A percentile compares a stretch with the other conserved stretches of the same genome.
These are phyloP conservation scores for Philypnodon macrostomus DNA, from an alignment of 2,797 vertebrate genomes.

Conservation along the genomic window DNA sequence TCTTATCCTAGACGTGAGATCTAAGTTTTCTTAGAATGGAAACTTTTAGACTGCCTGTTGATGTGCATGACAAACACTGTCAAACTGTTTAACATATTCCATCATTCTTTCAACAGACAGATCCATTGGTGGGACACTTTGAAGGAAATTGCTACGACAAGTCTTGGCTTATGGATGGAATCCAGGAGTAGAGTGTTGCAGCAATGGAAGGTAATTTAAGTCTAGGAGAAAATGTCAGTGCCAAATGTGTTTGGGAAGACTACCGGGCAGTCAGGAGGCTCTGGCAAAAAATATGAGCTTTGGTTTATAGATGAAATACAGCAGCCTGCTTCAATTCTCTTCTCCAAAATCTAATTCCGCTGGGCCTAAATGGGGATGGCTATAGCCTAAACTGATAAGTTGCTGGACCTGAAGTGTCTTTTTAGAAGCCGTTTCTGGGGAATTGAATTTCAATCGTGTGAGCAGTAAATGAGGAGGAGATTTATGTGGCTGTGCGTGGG, in stretches of 20 bases:
- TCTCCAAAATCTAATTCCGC: constrained; percentile 58
- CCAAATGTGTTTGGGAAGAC: constrained; percentile 29
- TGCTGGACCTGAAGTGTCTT: constrained; percentile 56
- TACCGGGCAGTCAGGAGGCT: constrained; percentile 23
- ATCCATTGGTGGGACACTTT: constrained; percentile 49
- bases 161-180: constrained; percentile 40
- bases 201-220: constrained; percentile 40
- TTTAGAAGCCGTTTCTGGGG: constrained; percentile 59
- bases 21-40: no score
- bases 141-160: constrained; percentile 43
- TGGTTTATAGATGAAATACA: constrained; percentile 66
- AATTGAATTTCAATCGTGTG: constrained; percentile 66
- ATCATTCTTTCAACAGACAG: constrained; percentile 48
- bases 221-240: constrained; percentile 41
- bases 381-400: constrained; percentile 60
- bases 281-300: constrained; percentile 61
- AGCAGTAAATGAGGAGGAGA: constrained; percentile 64
- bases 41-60: neutral
- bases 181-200: constrained; percentile 22
- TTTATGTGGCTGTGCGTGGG: constrained; percentile 63
- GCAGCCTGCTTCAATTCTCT: constrained; percentile 52
- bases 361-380: constrained; percentile 49
- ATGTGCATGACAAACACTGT: constrained; percentile 30
- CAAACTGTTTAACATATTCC: constrained; percentile 37
- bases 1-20: no score